These are phyloP conservation scores for Ptychadena robeensis DNA, from an alignment of 2,797 vertebrate species.

Conservation along the genomic window DNA sequence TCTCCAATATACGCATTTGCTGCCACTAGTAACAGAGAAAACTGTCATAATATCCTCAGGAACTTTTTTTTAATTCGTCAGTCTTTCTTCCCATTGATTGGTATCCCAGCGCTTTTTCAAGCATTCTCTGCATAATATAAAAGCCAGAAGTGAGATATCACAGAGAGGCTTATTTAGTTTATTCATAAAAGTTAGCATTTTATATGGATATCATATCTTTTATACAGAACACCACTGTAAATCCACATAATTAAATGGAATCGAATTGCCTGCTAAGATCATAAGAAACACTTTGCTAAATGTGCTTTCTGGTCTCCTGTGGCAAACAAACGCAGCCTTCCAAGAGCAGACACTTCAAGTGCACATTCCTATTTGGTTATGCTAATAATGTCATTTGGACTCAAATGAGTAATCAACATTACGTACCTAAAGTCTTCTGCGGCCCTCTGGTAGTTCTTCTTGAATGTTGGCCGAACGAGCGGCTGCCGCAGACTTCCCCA, in stretches of 20 bases:
- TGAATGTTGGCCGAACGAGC: constrained; percentile 54
- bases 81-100: constrained; percentile 46
- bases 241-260: constrained; percentile 44
- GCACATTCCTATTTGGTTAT: constrained; percentile 60
- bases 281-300: constrained; percentile 59
- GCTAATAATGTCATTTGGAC: constrained; percentile 61
- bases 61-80: neutral
- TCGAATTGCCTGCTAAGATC: constrained; percentile 36
- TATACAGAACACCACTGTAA: constrained; percentile 23
- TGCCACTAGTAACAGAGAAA: neutral
- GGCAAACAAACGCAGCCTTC: constrained; percentile 57
- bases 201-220: constrained; percentile 47
- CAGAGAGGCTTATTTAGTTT: constrained; percentile 49
- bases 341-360: constrained; percentile 58
- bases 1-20: neutral
- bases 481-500: constrained; percentile 59
- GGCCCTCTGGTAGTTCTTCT: constrained; percentile 54
- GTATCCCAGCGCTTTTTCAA: constrained; percentile 53
- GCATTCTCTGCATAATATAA: constrained; percentile 55
- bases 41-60: neutral
- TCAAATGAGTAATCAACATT: constrained; percentile 61
- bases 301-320: constrained; percentile 60
- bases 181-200: constrained; percentile 56
- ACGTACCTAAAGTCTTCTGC: constrained; percentile 60
- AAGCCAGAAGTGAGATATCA: constrained; percentile 40